Conservation (phyloP, 2,888 invertebrate genomes). For the Coelinius sp. region DNA sequence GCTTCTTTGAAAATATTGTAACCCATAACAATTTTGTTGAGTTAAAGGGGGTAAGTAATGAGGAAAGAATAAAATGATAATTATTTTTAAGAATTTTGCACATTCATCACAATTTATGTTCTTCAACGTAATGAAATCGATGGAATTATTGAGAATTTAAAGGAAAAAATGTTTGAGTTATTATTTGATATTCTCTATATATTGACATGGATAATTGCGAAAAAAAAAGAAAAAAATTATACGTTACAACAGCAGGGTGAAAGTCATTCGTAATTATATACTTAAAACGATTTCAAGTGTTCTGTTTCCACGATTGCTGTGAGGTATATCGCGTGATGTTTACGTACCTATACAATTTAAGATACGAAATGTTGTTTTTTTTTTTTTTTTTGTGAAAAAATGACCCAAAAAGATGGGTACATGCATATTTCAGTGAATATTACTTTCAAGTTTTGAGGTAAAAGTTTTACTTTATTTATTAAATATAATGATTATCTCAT, state of each 20-base stretch:
- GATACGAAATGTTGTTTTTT: background rate
- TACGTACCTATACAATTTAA: slow-evolving; percentile 12
- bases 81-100: too few relatives aligned
- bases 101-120: background rate
- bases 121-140: slow-evolving; percentile 17
- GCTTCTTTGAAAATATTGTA: background rate
- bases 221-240: slow-evolving; percentile 10
- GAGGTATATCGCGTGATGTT: slow-evolving; percentile 23
- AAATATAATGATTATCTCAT: too few relatives aligned
- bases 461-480: too few relatives aligned
- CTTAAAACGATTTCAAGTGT: slow-evolving; percentile 27
- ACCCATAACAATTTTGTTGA: background rate
- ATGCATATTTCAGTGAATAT: slow-evolving; percentile 5
- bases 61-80: too few relatives aligned
- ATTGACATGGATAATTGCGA: slow-evolving; percentile 22
- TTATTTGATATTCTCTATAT: slow-evolving; percentile 5
- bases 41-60: too few relatives aligned
- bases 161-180: background rate
- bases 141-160: background rate
- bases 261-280: slow-evolving; percentile 24
- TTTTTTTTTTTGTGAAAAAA: background rate
- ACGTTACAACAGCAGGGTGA: slow-evolving; percentile 15
- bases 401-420: slow-evolving; percentile 8
- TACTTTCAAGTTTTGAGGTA: too few relatives aligned
- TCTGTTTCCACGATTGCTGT: slow-evolving; percentile 26